Percentiles rank a stretch among this genome's conserved stretches.
Evolutionary conservation across 2,888 invertebrate genomes (phyloP).

Genomic region (Euzetes globulus): DNA sequence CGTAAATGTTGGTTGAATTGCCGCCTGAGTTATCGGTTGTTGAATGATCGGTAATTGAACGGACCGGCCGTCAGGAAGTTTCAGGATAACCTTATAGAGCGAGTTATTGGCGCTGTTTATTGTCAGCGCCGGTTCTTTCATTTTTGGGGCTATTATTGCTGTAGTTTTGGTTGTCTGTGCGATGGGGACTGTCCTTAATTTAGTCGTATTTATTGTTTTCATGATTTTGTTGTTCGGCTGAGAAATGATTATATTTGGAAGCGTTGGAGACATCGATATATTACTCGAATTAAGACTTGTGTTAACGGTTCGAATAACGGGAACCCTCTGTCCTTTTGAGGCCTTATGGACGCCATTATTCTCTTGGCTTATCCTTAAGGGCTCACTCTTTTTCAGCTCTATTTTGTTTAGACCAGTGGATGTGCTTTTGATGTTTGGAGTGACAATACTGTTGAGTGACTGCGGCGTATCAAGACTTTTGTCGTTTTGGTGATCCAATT

Average conservation of each 20-base stretch:
- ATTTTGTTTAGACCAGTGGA: not conserved
- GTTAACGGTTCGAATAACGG: not conserved
- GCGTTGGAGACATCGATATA: conserved; percentile 2
- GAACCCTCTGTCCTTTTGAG: not conserved
- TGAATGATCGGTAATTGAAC: conserved; percentile 50
- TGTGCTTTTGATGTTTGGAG: not conserved
- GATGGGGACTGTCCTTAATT: conserved; percentile 39
- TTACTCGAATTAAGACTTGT: not conserved
- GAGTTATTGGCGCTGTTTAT: conserved; percentile 43
- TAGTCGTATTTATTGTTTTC: conserved; percentile 2
- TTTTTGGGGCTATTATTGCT: conserved; percentile 40
- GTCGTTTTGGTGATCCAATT: not conserved
- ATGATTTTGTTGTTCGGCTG: conserved; percentile 47
- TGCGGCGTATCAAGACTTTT: not conserved
- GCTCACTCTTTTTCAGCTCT: not conserved
- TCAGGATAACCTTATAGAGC: conserved; percentile 51
- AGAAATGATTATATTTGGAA: conserved; percentile 15
- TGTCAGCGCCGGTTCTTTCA: conserved; percentile 43
- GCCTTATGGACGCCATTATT: not conserved
- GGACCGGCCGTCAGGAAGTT: conserved; percentile 53
- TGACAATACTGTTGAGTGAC: not conserved
- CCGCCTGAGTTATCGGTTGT: conserved; percentile 39
- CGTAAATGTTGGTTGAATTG: conserved; percentile 13
- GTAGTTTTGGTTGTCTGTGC: conserved; percentile 42
- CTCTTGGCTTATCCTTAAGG: not conserved